Evolutionary conservation across 2,888 invertebrate genomes (phyloP), one percentile per base, ranked within the genome.

Genomic region (Lymantria dispar): DNA sequence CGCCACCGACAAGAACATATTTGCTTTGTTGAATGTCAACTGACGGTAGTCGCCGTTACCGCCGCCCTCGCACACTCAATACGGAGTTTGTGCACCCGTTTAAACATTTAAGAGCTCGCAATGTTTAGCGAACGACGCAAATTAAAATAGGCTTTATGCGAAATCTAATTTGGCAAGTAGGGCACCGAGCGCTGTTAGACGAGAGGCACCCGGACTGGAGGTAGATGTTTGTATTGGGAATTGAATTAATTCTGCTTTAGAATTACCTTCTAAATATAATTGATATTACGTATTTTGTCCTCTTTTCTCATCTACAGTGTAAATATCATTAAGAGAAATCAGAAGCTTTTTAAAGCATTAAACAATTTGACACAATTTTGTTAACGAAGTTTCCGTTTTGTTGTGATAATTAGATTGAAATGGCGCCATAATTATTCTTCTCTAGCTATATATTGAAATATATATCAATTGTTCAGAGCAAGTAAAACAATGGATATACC

Each of bases 81-180:
- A 43, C 43, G 43, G 52, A 48, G 81, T 79, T 81, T 80, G 80
- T 73, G 76, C 78, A 74, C 80, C 76, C 83, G 81, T 76, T 88
- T 82, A 85, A 88, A 89, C 87, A 88, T 89, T 88, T 84, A 87
- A 86, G 79, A 86, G 83, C 79, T 81, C 74, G 75, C 83, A 82
- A 80, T 88, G 85, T 89, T 87, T 88, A 87, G 82, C 81, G 80
- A 40, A 83, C 79, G 83, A 79, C 78, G 82, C 88, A 88, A 90
- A 91, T 91, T 90, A 90, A 90, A 90, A 88, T 85, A 89, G 89
- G 88, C 87, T 89, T 87, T 87, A 87, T 87, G 78, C 81, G 78
- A 88, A 89, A 91, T 90, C 87, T 87, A 88, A 91, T 90, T 91
- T 90, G 80, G 77, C 80, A 86, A 89, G 85, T 77, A 82, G 80